These are phyloP conservation scores for Salarias fasciatus DNA, from an alignment of 2,797 vertebrate species.

Conservation along the genomic window DNA sequence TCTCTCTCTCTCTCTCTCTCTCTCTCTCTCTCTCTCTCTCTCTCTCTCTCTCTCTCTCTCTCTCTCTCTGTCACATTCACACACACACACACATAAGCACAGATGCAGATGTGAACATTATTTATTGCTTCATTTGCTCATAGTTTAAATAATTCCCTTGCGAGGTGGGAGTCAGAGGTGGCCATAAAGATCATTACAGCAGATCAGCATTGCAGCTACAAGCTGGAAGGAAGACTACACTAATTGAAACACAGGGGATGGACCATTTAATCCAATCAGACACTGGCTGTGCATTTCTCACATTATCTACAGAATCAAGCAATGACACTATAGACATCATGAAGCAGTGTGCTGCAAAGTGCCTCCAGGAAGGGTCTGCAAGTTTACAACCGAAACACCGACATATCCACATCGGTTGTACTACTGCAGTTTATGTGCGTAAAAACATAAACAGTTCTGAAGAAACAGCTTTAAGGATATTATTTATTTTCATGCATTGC, in stretches of 20 bases:
- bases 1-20: too few species aligned
- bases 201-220: slow-evolving; percentile 38
- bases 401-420: not conserved
- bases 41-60: too few species aligned
- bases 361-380: too few species aligned
- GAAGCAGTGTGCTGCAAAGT: not conserved
- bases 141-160: not conserved
- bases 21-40: too few species aligned
- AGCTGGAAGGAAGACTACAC: slow-evolving; percentile 3
- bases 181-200: slow-evolving; percentile 49
- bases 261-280: slow-evolving; percentile 49
- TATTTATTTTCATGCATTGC: too few species aligned
- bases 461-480: too few species aligned
- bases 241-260: slow-evolving; percentile 35
- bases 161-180: slow-evolving; percentile 31
- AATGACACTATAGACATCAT: slow-evolving; percentile 5
- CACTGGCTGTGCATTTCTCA: slow-evolving; percentile 27
- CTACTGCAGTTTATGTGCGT: not conserved
- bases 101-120: slow-evolving; percentile 1
- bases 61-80: too few species aligned
- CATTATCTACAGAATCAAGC: slow-evolving; percentile 4
- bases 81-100: slow-evolving; percentile 1
- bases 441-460: too few species aligned
- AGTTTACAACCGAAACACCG: too few species aligned
- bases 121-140: slow-evolving; percentile 15